Evolutionary conservation across 2,797 vertebrate species (phyloP).

Genomic region (Heterohyrax brucei): DNA sequence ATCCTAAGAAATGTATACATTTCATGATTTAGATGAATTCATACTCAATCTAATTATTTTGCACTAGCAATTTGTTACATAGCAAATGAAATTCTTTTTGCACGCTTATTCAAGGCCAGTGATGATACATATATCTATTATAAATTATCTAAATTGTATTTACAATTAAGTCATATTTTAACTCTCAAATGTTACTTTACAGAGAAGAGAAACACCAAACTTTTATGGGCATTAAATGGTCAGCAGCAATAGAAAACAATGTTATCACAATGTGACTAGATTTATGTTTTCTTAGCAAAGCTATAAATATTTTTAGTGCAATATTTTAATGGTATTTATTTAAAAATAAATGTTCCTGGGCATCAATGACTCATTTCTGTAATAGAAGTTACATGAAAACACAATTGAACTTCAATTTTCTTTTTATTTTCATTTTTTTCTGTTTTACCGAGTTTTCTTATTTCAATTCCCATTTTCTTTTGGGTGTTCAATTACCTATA

Average conservation of each 20-base stretch:
- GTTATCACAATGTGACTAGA: not conserved
- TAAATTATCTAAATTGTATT: not conserved
- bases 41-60: not conserved
- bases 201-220: not conserved
- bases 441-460: not conserved
- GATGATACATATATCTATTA: not conserved
- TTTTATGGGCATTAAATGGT: not conserved
- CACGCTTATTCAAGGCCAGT: not conserved
- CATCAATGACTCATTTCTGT: not conserved
- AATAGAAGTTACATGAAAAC: not conserved
- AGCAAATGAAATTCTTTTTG: not conserved
- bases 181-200: not conserved
- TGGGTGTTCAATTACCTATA: constrained; percentile 42
- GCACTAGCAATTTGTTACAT: not conserved
- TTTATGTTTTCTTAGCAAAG: not conserved
- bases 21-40: not conserved
- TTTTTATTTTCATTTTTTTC: no score
- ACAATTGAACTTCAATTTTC: not conserved
- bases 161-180: not conserved
- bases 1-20: not conserved
- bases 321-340: not conserved
- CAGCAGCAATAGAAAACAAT: not conserved
- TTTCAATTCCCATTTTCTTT: constrained; percentile 33
- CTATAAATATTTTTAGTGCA: not conserved
- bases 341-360: not conserved